These are phyloP conservation scores for Tylochromis polylepis DNA, from an alignment of 2,113 vertebrate species.

Conservation along the genomic window DNA sequence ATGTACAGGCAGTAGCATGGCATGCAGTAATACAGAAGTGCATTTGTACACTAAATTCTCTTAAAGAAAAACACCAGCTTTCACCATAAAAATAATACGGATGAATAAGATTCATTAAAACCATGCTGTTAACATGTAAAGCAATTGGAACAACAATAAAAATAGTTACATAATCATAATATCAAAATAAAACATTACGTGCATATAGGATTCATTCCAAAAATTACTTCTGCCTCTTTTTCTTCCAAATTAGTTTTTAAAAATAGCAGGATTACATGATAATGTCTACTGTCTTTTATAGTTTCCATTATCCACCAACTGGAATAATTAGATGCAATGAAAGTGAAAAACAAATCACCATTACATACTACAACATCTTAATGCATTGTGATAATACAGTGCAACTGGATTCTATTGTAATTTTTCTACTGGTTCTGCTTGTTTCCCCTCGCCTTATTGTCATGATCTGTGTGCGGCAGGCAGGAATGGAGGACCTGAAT, in stretches of 20 bases:
- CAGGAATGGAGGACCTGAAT: too few relatives aligned
- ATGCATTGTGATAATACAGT: slow-evolving; percentile 9
- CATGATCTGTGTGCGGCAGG: too few relatives aligned
- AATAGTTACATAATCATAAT: neutral
- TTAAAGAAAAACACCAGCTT: neutral
- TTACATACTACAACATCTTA: slow-evolving; percentile 2
- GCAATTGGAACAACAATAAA: neutral
- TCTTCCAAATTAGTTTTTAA: neutral
- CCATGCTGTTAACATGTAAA: neutral
- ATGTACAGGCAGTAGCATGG: neutral
- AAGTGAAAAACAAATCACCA: neutral
- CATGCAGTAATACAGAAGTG: neutral
- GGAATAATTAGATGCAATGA: slow-evolving; percentile 8
- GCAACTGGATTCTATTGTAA: neutral
- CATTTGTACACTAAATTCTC: neutral
- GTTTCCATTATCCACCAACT: neutral
- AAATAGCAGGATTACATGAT: neutral
- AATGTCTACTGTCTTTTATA: neutral
- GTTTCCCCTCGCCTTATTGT: neutral
- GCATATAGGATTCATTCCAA: neutral
- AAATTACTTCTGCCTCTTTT: neutral
- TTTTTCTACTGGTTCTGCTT: slow-evolving; percentile 3
- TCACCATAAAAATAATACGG: neutral
- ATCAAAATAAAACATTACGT: neutral
- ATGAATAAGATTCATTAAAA: neutral